Evolutionary conservation across 2,113 vertebrate species (phyloP).

Genomic region (Carlito syrichta): DNA sequence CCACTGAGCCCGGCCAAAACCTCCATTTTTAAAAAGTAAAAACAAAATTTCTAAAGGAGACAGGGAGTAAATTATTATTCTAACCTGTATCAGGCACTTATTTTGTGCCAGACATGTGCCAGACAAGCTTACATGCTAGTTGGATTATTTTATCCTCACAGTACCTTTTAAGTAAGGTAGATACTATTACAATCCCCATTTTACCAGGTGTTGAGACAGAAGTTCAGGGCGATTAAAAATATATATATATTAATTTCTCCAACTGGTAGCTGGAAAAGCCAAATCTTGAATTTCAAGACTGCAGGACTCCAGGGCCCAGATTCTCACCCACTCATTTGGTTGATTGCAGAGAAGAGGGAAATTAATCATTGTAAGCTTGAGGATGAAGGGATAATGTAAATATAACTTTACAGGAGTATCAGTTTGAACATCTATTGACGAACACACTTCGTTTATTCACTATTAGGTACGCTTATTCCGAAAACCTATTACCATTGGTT

Average conservation of each 20-base stretch:
- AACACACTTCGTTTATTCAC: not conserved
- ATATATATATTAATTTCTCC: not conserved
- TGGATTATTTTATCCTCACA: not conserved
- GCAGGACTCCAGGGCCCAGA: not conserved
- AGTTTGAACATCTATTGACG: not conserved
- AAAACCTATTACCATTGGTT: not conserved
- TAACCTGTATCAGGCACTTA: not conserved
- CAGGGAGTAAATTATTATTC: not conserved
- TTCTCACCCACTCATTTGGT: not conserved
- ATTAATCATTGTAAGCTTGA: not conserved
- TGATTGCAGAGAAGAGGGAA: not conserved
- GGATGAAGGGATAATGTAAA: not conserved
- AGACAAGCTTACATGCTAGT: too few species aligned
- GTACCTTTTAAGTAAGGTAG: not conserved
- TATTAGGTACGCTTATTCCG: not conserved
- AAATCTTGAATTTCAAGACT: not conserved
- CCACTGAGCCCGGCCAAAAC: too few species aligned
- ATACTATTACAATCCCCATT: not conserved
- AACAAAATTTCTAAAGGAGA: not conserved
- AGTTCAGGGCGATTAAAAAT: not conserved
- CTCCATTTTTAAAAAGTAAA: not conserved
- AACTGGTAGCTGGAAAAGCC: not conserved
- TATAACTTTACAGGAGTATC: not conserved
- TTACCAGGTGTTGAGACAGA: not conserved
- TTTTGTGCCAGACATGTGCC: not conserved